Percentiles rank a stretch among this genome's conserved stretches.
Conservation (phyloP, 1,140 invertebrate genomes). For the Leptinotarsa texana region DNA sequence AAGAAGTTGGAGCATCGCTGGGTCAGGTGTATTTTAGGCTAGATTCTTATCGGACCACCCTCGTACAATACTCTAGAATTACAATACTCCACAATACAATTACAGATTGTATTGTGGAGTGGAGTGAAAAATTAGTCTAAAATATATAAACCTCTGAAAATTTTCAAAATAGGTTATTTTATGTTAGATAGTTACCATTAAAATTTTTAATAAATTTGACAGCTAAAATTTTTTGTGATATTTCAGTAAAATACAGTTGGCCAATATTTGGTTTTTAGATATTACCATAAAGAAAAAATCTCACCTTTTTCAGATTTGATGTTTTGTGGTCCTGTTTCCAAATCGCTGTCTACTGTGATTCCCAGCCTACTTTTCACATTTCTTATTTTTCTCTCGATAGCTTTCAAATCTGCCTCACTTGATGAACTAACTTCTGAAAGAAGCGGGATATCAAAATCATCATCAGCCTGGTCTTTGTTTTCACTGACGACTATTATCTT, state of each 20-base stretch:
- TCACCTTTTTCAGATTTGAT: constrained; percentile 58
- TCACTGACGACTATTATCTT: constrained; percentile 52
- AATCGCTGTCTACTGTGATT: constrained; percentile 59
- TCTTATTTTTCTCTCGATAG: constrained; percentile 61
- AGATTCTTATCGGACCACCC: no score
- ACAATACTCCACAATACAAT: no score
- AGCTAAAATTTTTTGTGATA: no score
- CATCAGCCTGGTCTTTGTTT: constrained; percentile 49
- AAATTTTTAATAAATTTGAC: no score
- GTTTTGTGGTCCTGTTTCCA: constrained; percentile 65
- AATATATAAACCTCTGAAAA: no score
- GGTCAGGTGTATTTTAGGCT: no score
- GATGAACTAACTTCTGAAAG: constrained; percentile 56
- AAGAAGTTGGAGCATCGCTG: no score
- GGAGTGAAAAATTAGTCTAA: no score
- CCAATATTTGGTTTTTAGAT: neutral
- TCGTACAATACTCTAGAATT: no score
- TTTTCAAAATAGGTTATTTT: no score
- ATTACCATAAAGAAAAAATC: neutral
- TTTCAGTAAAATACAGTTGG: neutral
- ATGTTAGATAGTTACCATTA: no score
- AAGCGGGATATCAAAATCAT: constrained; percentile 57
- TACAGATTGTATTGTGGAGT: no score
- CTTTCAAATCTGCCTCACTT: constrained; percentile 60
- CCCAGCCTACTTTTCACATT: constrained; percentile 60